Conservation (phyloP, 92 coral and sea anemone species). For the Meandrina meandrites region DNA sequence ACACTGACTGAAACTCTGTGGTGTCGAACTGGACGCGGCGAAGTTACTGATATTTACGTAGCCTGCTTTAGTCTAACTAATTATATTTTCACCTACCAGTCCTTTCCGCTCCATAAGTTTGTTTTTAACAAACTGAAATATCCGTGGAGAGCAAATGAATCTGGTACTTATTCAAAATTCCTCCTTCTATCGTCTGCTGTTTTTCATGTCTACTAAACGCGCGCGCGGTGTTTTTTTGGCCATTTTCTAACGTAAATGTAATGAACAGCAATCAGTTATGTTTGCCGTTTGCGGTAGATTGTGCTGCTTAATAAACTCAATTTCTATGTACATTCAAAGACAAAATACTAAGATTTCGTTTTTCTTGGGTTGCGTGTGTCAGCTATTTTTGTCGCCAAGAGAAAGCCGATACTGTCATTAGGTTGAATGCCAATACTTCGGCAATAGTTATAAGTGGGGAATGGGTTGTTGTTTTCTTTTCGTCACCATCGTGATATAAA, state of each 20-base stretch:
- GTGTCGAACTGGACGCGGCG: neutral
- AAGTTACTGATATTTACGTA: too few species aligned
- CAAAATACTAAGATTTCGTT: neutral
- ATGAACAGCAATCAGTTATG: neutral
- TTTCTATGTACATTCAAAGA: too few species aligned
- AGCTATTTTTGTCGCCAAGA: neutral
- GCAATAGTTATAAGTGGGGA: neutral
- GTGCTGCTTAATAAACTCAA: neutral
- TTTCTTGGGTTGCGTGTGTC: neutral
- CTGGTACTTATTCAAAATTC: neutral
- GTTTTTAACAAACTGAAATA: neutral
- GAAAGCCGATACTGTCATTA: neutral
- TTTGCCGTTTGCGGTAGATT: neutral
- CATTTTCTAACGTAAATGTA: neutral
- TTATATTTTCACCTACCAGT: too few species aligned
- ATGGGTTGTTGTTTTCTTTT: neutral
- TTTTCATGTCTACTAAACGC: neutral
- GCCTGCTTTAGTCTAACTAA: neutral
- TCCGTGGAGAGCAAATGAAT: neutral
- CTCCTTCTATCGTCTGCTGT: neutral
- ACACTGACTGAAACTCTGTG: neutral
- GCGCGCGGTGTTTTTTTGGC: neutral
- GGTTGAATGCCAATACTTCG: neutral
- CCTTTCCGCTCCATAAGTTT: too few species aligned
- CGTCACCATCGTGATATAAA: too few species aligned